Percentiles rank a stretch among this genome's conserved stretches.
Evolutionary conservation across 2,113 vertebrate species (phyloP).

Genomic region (Cnemophilus loriae): DNA sequence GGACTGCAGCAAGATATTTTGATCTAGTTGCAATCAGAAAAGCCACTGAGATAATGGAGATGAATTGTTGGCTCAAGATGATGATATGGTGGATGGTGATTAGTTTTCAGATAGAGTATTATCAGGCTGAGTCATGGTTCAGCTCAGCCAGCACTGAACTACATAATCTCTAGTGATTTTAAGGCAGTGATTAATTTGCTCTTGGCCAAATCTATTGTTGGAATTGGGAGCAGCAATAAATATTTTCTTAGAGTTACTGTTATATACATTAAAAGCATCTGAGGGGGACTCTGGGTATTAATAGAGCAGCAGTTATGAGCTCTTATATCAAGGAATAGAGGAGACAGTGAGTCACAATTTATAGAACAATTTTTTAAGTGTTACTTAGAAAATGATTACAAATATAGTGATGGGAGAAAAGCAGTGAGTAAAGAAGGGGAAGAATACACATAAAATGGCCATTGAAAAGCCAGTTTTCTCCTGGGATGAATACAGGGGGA

Average conservation of each 20-base stretch:
- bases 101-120: slow-evolving; percentile 33
- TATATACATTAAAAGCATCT: neutral
- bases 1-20: slow-evolving; percentile 53
- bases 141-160: neutral
- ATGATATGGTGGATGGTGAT: slow-evolving; percentile 15
- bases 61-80: slow-evolving; percentile 29
- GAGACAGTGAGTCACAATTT: neutral
- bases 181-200: slow-evolving; percentile 46
- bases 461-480: neutral
- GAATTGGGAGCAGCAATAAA: slow-evolving; percentile 16
- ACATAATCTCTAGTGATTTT: slow-evolving; percentile 24
- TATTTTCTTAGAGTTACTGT: neutral
- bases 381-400: neutral
- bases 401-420: neutral
- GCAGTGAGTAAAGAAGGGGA: neutral
- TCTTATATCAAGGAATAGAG: neutral
- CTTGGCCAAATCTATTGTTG: slow-evolving; percentile 26
- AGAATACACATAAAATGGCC: neutral
- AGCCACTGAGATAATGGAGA: slow-evolving; percentile 52
- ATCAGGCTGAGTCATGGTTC: slow-evolving; percentile 19
- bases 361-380: neutral
- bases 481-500: neutral
- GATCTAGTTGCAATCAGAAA: slow-evolving; percentile 36
- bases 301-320: neutral
- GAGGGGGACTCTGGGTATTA: neutral